phyloP scores from a whole-genome alignment of 2,888 invertebrate genomes.

The Timema podura region DNA sequence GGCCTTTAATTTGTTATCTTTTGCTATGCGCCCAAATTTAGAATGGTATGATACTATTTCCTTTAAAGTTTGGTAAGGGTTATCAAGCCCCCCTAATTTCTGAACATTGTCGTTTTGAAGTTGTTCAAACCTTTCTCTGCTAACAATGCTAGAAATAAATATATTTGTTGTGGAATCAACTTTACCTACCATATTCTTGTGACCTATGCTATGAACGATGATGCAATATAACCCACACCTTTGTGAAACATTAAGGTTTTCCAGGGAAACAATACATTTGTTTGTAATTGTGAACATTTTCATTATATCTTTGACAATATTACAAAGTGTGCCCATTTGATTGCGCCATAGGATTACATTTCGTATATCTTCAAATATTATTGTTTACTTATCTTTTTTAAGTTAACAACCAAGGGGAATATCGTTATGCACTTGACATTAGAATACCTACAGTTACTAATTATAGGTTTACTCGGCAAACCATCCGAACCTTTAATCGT shows the following conservation, averaged over 20 bases:
- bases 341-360: conserved; percentile 30
- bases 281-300: conserved; percentile 35
- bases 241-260: conserved; percentile 30
- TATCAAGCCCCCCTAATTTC: conserved; percentile 32
- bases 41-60: conserved; percentile 28
- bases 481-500: conserved; percentile 8
- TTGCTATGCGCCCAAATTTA: not conserved
- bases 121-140: conserved; percentile 36
- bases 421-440: conserved; percentile 26
- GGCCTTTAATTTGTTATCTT: conserved; percentile 10
- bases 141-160: conserved; percentile 32
- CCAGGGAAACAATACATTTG: conserved; percentile 34
- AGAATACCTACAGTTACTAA: conserved; percentile 3
- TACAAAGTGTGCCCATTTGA: conserved; percentile 19
- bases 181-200: conserved; percentile 31
- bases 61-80: conserved; percentile 33
- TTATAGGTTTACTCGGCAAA: conserved; percentile 7
- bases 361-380: conserved; percentile 32
- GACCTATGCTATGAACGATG: conserved; percentile 31
- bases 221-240: conserved; percentile 35
- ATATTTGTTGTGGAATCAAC: conserved; percentile 34
- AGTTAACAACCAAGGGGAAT: conserved; percentile 26
- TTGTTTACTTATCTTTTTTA: conserved; percentile 30
- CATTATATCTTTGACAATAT: conserved; percentile 35
- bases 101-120: conserved; percentile 4